These are phyloP conservation scores for Salpingus planirostris DNA, from an alignment of 2,888 invertebrate genomes.

Conservation along the genomic window DNA sequence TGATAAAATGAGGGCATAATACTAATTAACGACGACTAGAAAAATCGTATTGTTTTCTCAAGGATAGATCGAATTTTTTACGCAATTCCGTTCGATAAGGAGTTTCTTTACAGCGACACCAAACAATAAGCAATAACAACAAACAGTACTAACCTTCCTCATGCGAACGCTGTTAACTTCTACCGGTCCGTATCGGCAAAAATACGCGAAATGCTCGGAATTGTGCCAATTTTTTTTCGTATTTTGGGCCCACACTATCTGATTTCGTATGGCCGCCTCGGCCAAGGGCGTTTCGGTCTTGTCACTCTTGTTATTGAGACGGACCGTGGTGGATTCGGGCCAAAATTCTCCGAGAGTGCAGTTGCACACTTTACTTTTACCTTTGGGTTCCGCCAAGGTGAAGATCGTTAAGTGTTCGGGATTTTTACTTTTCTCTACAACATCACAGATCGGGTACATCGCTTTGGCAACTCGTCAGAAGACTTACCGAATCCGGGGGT, in stretches of 20 bases:
- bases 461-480: too few relatives aligned
- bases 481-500: slow-evolving; percentile 61
- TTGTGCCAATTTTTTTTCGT: slow-evolving; percentile 59
- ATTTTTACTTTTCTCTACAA: slow-evolving; percentile 63
- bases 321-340: slow-evolving; percentile 57
- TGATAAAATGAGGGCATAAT: too few relatives aligned
- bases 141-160: slow-evolving; percentile 51
- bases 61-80: too few relatives aligned
- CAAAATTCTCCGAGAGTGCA: slow-evolving; percentile 58
- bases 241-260: slow-evolving; percentile 52
- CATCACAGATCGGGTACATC: too few relatives aligned
- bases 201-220: slow-evolving; percentile 59
- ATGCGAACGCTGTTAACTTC: slow-evolving; percentile 41
- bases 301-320: slow-evolving; percentile 66
- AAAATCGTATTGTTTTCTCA: too few relatives aligned
- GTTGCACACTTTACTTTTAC: slow-evolving; percentile 48
- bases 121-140: not conserved
- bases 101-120: too few relatives aligned
- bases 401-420: slow-evolving; percentile 62
- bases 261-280: slow-evolving; percentile 60
- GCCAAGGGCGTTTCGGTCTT: slow-evolving; percentile 58
- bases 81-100: too few relatives aligned
- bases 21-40: too few relatives aligned
- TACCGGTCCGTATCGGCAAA: slow-evolving; percentile 56
- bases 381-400: slow-evolving; percentile 52